Conservation (phyloP, 2,888 invertebrate genomes). For the Leptopilina myrica region DNA sequence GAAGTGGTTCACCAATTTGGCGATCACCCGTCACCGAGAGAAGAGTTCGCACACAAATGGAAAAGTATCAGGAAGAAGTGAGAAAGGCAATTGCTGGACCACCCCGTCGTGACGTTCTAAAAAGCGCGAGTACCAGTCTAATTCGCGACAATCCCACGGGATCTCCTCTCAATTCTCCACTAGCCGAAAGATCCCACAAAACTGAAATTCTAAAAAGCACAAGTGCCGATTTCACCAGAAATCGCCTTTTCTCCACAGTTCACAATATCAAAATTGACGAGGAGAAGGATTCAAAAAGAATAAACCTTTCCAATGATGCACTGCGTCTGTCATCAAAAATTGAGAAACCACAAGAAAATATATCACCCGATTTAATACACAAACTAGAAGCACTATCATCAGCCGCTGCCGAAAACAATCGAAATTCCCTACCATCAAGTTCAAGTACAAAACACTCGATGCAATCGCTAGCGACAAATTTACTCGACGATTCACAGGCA, state of each 20-base stretch:
- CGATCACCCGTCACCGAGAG: conserved; percentile 82
- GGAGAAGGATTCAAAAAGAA: conserved; percentile 3
- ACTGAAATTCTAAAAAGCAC: conserved; percentile 47
- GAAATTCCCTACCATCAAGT: neutral
- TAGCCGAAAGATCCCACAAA: conserved; percentile 55
- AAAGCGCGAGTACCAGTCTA: conserved; percentile 82
- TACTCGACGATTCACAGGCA: conserved; percentile 45
- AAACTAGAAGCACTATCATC: conserved; percentile 61
- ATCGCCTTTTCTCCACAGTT: conserved; percentile 22
- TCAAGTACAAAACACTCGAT: neutral
- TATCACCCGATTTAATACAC: conserved; percentile 62
- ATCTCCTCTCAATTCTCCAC: conserved; percentile 1
- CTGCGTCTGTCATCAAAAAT: neutral
- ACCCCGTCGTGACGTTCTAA: conserved; percentile 69
- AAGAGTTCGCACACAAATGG: conserved; percentile 78
- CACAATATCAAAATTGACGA: neutral
- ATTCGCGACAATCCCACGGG: conserved; percentile 74
- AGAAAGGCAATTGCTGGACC: conserved; percentile 64
- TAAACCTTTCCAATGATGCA: neutral
- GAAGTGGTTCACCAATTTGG: conserved; percentile 83
- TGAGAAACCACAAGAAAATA: conserved; percentile 31
- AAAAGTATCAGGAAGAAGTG: conserved; percentile 77
- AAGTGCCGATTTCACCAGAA: conserved; percentile 46
- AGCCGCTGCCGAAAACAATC: conserved; percentile 52
- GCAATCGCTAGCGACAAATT: neutral